Percentiles rank a stretch among this genome's conserved stretches.
These are phyloP conservation scores for Octodon degus DNA, from an alignment of 2,113 vertebrate genomes.

Conservation along the genomic window DNA sequence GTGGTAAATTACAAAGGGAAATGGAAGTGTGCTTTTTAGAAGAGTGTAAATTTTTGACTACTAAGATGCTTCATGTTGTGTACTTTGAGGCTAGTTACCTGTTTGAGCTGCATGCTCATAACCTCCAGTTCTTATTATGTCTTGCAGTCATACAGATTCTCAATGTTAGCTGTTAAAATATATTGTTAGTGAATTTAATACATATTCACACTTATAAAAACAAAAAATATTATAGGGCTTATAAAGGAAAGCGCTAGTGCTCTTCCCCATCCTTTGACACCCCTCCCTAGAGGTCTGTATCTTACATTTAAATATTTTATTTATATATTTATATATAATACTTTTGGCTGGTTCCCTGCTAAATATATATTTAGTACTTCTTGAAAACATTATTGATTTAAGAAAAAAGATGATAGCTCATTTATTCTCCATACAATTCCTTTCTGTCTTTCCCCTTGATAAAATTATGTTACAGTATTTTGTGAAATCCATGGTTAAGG, in stretches of 20 bases:
- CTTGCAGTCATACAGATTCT: not conserved
- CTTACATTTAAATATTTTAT: not conserved
- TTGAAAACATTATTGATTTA: not conserved
- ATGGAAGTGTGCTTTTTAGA: not conserved
- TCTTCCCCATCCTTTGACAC: not conserved
- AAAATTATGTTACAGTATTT: slow-evolving; percentile 30
- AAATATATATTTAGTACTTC: not conserved
- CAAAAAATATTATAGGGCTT: not conserved
- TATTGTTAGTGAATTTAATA: not conserved
- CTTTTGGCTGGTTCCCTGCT: slow-evolving; percentile 7
- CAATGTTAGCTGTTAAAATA: slow-evolving; percentile 33
- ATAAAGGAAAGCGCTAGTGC: not conserved
- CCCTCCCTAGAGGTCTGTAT: not conserved
- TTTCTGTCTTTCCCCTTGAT: not conserved
- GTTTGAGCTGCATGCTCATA: not conserved
- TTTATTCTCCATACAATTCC: not conserved
- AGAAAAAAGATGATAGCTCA: not conserved
- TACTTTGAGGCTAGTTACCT: slow-evolving; percentile 12
- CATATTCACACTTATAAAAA: slow-evolving; percentile 35
- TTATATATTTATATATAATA: not conserved
- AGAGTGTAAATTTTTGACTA: not conserved
- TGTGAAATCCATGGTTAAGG: not conserved
- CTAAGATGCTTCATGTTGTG: not conserved
- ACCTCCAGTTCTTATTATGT: not conserved
- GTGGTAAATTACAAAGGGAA: not conserved